phyloP scores from a whole-genome alignment of 2,888 invertebrate species.

The Heliconius ethilla region DNA sequence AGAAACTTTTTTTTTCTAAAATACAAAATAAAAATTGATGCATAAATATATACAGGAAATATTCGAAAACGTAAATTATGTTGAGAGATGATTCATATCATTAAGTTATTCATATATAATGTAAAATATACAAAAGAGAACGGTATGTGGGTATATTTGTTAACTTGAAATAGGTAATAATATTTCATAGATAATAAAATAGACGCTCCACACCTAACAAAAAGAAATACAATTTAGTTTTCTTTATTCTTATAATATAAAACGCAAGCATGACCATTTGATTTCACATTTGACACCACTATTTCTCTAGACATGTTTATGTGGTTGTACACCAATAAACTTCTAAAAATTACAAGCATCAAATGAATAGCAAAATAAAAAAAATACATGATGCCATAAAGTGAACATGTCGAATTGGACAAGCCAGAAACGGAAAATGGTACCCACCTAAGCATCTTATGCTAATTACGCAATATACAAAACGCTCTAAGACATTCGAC shows the following conservation, averaged over 20 bases:
- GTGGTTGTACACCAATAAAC: constrained; percentile 65
- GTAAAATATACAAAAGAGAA: not conserved
- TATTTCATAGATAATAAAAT: constrained; percentile 23
- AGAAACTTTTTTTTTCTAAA: no score
- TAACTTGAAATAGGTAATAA: not conserved
- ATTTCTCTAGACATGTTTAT: constrained; percentile 66
- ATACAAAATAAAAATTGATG: no score
- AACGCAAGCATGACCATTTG: constrained; percentile 49
- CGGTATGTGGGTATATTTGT: not conserved
- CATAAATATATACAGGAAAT: no score
- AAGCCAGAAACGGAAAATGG: constrained; percentile 68
- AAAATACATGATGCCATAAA: constrained; percentile 63
- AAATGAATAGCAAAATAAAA: constrained; percentile 58
- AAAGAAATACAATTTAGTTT: constrained; percentile 10
- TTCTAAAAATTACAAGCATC: constrained; percentile 61
- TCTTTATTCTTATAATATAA: constrained; percentile 42
- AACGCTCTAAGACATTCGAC: constrained; percentile 50
- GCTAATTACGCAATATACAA: constrained; percentile 64
- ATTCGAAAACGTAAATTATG: not conserved
- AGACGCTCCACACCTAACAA: not conserved
- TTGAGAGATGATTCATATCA: not conserved
- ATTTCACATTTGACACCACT: constrained; percentile 60
- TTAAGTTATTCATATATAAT: not conserved
- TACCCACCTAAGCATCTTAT: constrained; percentile 62
- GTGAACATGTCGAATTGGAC: constrained; percentile 66